Evolutionary conservation across 2,888 invertebrate genomes (phyloP).

Genomic region (Cataglyphis livida): DNA sequence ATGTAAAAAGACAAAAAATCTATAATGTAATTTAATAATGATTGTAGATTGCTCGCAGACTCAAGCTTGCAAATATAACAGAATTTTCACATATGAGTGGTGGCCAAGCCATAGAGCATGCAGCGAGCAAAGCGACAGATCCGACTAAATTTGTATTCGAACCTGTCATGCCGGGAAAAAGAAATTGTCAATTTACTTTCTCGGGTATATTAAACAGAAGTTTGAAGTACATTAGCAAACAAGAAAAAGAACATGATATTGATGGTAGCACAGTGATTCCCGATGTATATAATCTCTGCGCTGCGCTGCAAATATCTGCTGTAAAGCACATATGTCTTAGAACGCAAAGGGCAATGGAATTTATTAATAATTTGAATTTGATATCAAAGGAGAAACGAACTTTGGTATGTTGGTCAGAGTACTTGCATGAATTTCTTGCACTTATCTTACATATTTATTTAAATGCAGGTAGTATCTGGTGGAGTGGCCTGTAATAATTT

Average conservation of each 20-base stretch:
- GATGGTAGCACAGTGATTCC: conserved; percentile 91
- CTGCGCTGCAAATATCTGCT: conserved; percentile 91
- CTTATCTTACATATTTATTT: conserved; percentile 23
- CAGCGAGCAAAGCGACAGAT: conserved; percentile 90
- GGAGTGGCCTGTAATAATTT: conserved; percentile 98
- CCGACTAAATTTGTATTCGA: conserved; percentile 89
- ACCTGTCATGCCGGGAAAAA: conserved; percentile 88
- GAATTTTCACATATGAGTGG: conserved; percentile 92
- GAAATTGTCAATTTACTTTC: conserved; percentile 97
- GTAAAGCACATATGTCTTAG: conserved; percentile 93
- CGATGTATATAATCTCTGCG: conserved; percentile 93
- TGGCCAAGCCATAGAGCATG: conserved; percentile 94
- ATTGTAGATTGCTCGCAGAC: conserved; percentile 90
- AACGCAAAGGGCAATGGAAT: conserved; percentile 94
- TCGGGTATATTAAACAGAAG: conserved; percentile 92
- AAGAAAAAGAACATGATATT: conserved; percentile 88
- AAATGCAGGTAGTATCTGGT: conserved; percentile 93
- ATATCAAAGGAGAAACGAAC: conserved; percentile 88
- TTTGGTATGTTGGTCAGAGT: conserved; percentile 86
- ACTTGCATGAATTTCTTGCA: background rate
- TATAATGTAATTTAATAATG: conserved; percentile 6
- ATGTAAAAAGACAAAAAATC: background rate
- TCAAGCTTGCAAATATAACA: conserved; percentile 93
- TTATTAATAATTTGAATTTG: conserved; percentile 88
- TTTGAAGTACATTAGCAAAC: conserved; percentile 86